Conservation (phyloP, 1,140 invertebrate species). For the Aricia agestis region DNA sequence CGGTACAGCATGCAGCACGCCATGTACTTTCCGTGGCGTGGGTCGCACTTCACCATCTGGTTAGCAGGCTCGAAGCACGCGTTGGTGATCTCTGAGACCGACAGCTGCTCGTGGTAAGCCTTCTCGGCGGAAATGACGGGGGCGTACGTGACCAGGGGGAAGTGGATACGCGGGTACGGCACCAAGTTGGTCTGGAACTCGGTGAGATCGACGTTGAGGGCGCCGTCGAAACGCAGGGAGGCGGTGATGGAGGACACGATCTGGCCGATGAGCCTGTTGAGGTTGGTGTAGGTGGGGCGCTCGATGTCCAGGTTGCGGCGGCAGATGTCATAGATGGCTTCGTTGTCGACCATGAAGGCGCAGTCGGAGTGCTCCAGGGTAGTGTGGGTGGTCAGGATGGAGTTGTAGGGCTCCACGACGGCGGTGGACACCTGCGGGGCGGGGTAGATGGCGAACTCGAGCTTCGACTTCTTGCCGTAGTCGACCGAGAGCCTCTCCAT, state of each 20-base stretch:
- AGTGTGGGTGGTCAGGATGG: conserved; percentile 89
- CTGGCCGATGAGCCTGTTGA: conserved; percentile 89
- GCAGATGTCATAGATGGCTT: conserved; percentile 94
- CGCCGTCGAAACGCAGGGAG: conserved; percentile 92
- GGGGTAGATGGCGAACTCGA: conserved; percentile 94
- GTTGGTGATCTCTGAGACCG: conserved; percentile 92
- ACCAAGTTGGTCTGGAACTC: conserved; percentile 95
- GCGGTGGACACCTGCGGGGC: conserved; percentile 92
- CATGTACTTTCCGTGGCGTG: conserved; percentile 93
- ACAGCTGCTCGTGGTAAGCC: conserved; percentile 89
- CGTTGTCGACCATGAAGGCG: conserved; percentile 92
- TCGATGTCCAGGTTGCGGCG: conserved; percentile 91
- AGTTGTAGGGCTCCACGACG: conserved; percentile 94
- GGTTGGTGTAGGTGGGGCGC: conserved; percentile 87
- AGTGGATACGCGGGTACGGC: conserved; percentile 90
- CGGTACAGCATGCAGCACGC: conserved; percentile 89
- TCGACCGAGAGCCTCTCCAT: conserved; percentile 93
- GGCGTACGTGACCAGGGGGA: conserved; percentile 90
- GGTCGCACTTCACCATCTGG: conserved; percentile 96
- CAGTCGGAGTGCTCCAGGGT: conserved; percentile 92
- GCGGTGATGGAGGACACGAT: conserved; percentile 93
- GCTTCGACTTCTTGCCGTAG: conserved; percentile 93
- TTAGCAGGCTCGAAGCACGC: conserved; percentile 93
- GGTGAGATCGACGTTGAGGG: conserved; percentile 91
- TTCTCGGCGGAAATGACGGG: conserved; percentile 91